Evolutionary conservation across 2,113 vertebrate species (phyloP).

Genomic region (Tonatia bakeri): DNA sequence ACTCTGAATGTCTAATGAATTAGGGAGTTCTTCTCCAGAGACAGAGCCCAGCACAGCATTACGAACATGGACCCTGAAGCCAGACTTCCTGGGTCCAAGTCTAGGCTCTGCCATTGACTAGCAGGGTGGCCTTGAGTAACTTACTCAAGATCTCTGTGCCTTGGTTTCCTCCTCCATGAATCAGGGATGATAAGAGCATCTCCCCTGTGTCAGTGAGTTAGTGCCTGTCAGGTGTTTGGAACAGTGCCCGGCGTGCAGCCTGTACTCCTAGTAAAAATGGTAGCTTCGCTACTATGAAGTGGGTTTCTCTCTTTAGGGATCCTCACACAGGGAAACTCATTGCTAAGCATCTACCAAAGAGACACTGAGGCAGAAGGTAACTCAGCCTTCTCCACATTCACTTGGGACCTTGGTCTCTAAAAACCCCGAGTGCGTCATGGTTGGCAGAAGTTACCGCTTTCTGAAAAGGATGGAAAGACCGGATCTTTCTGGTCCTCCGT

Average conservation of each 20-base stretch:
- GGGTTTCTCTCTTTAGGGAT: not conserved
- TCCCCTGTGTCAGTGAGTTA: not conserved
- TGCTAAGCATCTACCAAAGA: not conserved
- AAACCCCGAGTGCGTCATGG: not conserved
- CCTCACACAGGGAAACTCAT: not conserved
- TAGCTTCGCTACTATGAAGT: not conserved
- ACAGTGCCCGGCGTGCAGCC: not conserved
- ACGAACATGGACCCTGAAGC: not conserved
- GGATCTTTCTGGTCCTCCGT: not conserved
- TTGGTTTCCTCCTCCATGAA: not conserved
- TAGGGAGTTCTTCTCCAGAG: not conserved
- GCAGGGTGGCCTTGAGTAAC: not conserved
- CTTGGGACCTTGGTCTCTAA: not conserved
- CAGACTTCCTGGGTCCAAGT: not conserved
- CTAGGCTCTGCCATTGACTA: not conserved
- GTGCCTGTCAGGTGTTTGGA: not conserved
- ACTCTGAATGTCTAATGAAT: not conserved
- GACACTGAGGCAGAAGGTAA: not conserved
- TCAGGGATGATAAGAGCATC: no score
- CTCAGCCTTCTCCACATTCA: not conserved
- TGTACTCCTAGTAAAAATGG: not conserved
- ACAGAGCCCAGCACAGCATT: not conserved
- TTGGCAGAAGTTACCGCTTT: not conserved
- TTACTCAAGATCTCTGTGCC: not conserved
- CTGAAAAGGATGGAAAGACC: not conserved